Conservation (phyloP, 1,140 invertebrate genomes). For the Cherax quadricarinatus region DNA sequence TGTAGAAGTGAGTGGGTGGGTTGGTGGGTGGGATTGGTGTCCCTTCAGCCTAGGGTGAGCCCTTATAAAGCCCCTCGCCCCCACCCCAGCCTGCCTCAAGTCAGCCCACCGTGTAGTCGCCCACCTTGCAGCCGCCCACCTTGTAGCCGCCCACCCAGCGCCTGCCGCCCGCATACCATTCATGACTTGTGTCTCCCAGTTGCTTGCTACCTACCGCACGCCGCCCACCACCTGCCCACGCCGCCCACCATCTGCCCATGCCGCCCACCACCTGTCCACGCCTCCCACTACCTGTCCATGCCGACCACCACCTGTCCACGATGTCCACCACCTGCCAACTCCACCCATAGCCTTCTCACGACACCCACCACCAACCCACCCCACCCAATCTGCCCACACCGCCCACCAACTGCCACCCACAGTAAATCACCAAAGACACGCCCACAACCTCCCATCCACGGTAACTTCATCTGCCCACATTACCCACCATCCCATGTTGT, state of each 20-base stretch:
- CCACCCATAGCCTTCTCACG: no score
- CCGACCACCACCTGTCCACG: neutral
- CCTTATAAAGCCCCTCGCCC: constrained; percentile 27
- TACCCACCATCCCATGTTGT: neutral
- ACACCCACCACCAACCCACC: neutral
- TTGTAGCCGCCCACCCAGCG: constrained; percentile 1
- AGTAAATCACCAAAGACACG: neutral
- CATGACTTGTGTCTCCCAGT: neutral
- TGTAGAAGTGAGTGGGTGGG: neutral
- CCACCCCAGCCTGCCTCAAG: neutral
- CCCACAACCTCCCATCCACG: neutral
- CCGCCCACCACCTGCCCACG: neutral
- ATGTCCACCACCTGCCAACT: neutral
- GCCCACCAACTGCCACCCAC: constrained; percentile 5
- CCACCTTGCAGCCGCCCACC: neutral
- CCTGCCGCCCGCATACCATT: neutral
- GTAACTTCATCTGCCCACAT: neutral
- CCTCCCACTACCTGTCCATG: neutral
- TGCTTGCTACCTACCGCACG: neutral
- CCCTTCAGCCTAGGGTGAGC: neutral
- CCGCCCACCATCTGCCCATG: neutral
- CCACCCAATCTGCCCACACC: neutral
- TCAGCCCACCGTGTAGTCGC: neutral
- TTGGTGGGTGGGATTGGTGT: neutral
- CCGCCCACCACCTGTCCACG: constrained; percentile 12